Evolutionary conservation across 2,797 vertebrate species (phyloP), one percentile per base, ranked within the genome.

Genomic region (Nannoperca obscura): DNA sequence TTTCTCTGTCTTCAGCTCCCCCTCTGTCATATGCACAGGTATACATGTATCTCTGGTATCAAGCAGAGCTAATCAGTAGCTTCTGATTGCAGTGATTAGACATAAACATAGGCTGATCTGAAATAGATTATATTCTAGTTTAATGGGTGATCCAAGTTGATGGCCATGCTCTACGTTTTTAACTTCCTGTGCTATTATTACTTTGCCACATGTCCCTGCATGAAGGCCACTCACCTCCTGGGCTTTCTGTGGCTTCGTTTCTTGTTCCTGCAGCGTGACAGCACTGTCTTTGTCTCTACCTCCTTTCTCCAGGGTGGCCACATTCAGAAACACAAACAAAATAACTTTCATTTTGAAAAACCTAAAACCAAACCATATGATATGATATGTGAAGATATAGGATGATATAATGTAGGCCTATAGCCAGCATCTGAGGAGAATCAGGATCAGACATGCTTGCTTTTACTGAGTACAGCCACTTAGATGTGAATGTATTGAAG

Each of bases 271-370:
- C 40, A 55, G 44, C 27, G 65, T 54, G 77, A 82, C 73, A 27
- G 15, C 17, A 34, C 60, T 55, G 22, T 69, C 17, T 63, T 17
- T 34, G 14, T 91, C 67, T 73, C 87, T 49, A 80, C 52, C 74
- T 91, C 92, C 64, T 83, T 58, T 80, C 76, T 59, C 93, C 94
- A 91, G 94, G 95, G 94, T 95, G 94, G 86, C 47, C 71, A 54
- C 71, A 80, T 70, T 70, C 46, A 59, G 1, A 75, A 4, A 61
- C 20, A 80, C 58, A 64, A 52, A 63, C 40, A 81, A 66, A 46
- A 30, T 66, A 34, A 49, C 7, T 44, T 76, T 27, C 14, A 22
- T 57, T 66, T 47, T 32, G 7, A 13, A 27, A 65, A 66, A 49
- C n/a, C 8, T 72, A 52, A 55, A 71, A 19, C 13, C 3, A 0